These are phyloP conservation scores for Elgonia sp. DNA, from an alignment of 2,888 invertebrate species.

Conservation along the genomic window DNA sequence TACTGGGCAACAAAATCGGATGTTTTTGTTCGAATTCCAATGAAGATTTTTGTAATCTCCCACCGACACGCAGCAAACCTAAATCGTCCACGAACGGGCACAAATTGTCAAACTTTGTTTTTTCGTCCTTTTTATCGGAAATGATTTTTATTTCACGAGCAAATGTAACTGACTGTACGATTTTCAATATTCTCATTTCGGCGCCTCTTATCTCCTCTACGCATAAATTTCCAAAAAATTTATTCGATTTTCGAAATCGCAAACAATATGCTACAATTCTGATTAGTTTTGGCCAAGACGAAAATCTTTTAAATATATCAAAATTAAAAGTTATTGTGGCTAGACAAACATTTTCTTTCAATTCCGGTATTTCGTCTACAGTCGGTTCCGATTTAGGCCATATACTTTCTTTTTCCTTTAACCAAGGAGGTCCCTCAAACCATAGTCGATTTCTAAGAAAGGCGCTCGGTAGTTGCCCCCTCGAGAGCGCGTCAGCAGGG, in stretches of 20 bases:
- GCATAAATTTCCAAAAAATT: too few species aligned
- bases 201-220: too few species aligned
- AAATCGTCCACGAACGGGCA: neutral
- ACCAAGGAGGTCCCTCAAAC: neutral
- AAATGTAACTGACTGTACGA: too few species aligned
- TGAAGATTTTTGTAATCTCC: neutral
- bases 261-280: too few species aligned
- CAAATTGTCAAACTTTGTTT: neutral
- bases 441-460: neutral
- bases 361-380: neutral
- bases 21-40: neutral
- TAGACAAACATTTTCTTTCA: neutral
- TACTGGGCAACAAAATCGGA: neutral
- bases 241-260: too few species aligned
- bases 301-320: too few species aligned
- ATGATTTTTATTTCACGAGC: neutral
- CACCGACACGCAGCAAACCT: neutral
- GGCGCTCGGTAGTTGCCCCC: neutral
- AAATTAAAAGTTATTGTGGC: too few species aligned
- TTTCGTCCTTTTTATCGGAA: neutral
- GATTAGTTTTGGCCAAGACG: too few species aligned
- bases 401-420: neutral
- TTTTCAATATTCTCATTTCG: too few species aligned
- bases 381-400: neutral
- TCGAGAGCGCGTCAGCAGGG: neutral